These are phyloP conservation scores for Galemys pyrenaicus DNA, from an alignment of 2,113 vertebrate genomes.

Conservation along the genomic window DNA sequence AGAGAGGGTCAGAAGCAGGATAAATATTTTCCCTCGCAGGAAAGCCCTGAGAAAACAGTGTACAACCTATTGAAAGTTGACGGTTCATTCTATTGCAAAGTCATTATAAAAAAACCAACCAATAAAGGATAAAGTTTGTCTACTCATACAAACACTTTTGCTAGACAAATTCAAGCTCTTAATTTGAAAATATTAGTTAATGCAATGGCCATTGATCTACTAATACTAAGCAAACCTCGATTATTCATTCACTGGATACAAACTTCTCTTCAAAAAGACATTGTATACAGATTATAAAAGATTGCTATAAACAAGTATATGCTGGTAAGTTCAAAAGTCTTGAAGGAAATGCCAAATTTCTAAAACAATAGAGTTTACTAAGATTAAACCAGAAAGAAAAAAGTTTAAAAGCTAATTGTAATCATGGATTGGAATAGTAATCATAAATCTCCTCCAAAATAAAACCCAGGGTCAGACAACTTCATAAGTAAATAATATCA, in stretches of 20 bases:
- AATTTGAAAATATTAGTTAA: background rate
- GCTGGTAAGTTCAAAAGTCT: too few species aligned
- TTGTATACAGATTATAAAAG: background rate
- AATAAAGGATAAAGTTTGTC: background rate
- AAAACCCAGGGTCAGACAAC: too few species aligned
- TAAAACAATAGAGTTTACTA: too few species aligned
- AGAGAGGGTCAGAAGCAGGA: background rate
- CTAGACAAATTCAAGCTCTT: background rate
- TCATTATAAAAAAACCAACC: background rate
- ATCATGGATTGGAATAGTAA: too few species aligned
- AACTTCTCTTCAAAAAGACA: constrained; percentile 28
- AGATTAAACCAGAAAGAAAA: too few species aligned
- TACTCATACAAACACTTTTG: background rate
- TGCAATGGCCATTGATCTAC: background rate
- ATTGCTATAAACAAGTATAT: too few species aligned
- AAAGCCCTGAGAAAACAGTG: background rate
- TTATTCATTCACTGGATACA: constrained; percentile 31
- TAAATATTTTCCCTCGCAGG: background rate
- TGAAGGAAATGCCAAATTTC: too few species aligned
- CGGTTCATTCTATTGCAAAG: background rate
- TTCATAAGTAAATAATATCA: too few species aligned
- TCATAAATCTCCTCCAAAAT: too few species aligned
- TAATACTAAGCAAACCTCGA: background rate
- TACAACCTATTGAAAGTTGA: background rate
- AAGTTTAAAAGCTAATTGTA: too few species aligned